Base-by-base conservation (phyloP, 2,888 invertebrate genomes). In the Galerucella nymphaeae region DNA sequence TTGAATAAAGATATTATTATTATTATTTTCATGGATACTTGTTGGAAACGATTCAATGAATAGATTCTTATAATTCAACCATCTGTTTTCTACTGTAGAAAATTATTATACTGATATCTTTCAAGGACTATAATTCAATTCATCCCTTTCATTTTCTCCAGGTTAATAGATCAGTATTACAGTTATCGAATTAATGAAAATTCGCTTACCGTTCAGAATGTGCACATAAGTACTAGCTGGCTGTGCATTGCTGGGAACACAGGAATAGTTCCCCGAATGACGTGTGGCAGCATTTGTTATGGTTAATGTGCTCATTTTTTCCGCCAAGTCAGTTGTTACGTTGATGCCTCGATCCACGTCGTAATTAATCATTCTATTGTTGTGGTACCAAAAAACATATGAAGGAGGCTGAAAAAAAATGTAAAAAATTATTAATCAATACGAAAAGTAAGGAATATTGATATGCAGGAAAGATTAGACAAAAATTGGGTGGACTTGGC, bases 341-440 rank as follows among this genome's bases (percentile, higher is more conserved):
- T 95, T 95, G 83, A 96, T 93, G 70, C 95, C 95, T 74, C 93
- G 91, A 83, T 95, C 95, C 58, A 90, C 90, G 87, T 96, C 96
- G 87, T 95, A 96, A 90, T 96, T 96, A 85, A 96, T 95, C 96
- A 96, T 96, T 78, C 95, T 91, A 84, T 93, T 93, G 87, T 96
- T 95, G 88, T 95, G 94, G 85, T 94, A 95, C 94, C 94, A 94
- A 86, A 94, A 94, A 16, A 77, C 71, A 70, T 77, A 77, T 11
- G 77, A 75, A 53, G 76, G 76, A 2, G 77, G 67, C 77, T 77
- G 69, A 41, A 71, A 76, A 48, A n/a, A n/a, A n/a, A n/a, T n/a
- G n/a, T n/a, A n/a, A n/a, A n/a, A n/a, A n/a, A n/a, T n/a, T n/a
- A n/a, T n/a, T n/a, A n/a, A n/a, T n/a, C n/a, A n/a, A n/a, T n/a